Evolutionary conservation across 2,888 invertebrate genomes (phyloP).

Genomic region (Xylota sylvarum): DNA sequence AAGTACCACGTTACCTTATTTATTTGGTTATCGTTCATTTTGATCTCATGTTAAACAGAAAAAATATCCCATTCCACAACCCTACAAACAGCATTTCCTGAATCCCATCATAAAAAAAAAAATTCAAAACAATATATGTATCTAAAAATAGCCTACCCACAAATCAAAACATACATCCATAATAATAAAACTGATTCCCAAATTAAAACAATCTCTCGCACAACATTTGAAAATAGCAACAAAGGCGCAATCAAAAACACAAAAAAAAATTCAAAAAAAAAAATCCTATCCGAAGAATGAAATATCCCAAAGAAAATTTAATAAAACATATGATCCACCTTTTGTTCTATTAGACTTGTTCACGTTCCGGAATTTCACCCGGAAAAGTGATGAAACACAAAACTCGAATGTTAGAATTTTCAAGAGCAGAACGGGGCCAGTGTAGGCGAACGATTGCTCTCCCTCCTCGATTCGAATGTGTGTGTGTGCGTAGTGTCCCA

Average conservation of each 20-base stretch:
- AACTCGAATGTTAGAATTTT: slow-evolving; percentile 50
- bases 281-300: slow-evolving; percentile 53
- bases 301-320: slow-evolving; percentile 55
- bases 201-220: slow-evolving; percentile 67
- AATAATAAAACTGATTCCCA: slow-evolving; percentile 49
- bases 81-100: slow-evolving; percentile 35
- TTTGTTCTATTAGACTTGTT: slow-evolving; percentile 40
- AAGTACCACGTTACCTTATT: background rate
- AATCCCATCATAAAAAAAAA: slow-evolving; percentile 11
- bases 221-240: slow-evolving; percentile 60
- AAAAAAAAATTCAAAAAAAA: slow-evolving; percentile 15
- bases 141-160: slow-evolving; percentile 57
- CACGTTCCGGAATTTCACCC: slow-evolving; percentile 33
- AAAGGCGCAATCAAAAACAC: slow-evolving; percentile 22
- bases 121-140: slow-evolving; percentile 9
- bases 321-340: slow-evolving; percentile 60
- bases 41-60: slow-evolving; percentile 17
- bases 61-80: slow-evolving; percentile 18
- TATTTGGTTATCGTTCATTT: slow-evolving; percentile 2
- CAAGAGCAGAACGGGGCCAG: slow-evolving; percentile 60
- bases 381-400: slow-evolving; percentile 51
- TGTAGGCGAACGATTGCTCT: slow-evolving; percentile 10
- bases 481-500: slow-evolving; percentile 39
- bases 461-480: background rate
- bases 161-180: slow-evolving; percentile 54